Percentiles rank a stretch among this genome's conserved stretches.
Evolutionary conservation across 1,140 invertebrate species (phyloP).

Genomic region (Paramacrobiotus metropolitanus): DNA sequence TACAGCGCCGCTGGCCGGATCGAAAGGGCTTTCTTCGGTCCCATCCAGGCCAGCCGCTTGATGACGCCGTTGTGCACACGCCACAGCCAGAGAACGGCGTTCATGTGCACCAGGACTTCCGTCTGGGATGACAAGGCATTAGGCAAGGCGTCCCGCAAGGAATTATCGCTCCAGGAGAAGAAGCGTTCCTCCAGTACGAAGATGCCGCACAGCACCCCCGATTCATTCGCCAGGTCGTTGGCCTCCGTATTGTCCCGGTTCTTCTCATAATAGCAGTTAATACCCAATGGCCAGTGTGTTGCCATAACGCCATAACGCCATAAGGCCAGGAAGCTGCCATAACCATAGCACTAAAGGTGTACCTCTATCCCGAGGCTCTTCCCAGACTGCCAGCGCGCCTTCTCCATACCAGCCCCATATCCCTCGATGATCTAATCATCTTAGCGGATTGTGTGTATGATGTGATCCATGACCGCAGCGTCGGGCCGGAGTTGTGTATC

Average conservation of each 20-base stretch:
- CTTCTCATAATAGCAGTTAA: background rate
- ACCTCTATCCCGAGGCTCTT: background rate
- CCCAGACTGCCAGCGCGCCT: background rate
- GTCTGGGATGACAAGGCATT: background rate
- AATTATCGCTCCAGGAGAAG: slow-evolving; percentile 7
- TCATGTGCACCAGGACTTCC: background rate
- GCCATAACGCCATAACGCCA: too few species aligned
- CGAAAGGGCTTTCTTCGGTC: slow-evolving; percentile 7
- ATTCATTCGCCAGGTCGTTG: background rate
- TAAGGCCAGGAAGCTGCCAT: background rate
- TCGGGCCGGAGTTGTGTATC: background rate
- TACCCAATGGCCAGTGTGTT: too few species aligned
- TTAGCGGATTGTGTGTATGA: too few species aligned
- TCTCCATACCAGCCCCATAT: background rate
- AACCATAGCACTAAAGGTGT: background rate
- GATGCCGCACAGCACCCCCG: background rate
- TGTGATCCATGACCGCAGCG: background rate
- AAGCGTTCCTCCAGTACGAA: background rate
- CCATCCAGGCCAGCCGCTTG: background rate
- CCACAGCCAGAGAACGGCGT: slow-evolving; percentile 7
- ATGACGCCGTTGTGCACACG: slow-evolving; percentile 8
- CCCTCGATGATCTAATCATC: background rate
- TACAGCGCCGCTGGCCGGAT: slow-evolving; percentile 6
- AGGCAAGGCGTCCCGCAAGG: slow-evolving; percentile 6
- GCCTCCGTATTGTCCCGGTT: background rate